Evolutionary conservation across 2,113 vertebrate genomes (phyloP), one percentile per base, ranked within the genome.

Genomic region (Glareola pratincola): DNA sequence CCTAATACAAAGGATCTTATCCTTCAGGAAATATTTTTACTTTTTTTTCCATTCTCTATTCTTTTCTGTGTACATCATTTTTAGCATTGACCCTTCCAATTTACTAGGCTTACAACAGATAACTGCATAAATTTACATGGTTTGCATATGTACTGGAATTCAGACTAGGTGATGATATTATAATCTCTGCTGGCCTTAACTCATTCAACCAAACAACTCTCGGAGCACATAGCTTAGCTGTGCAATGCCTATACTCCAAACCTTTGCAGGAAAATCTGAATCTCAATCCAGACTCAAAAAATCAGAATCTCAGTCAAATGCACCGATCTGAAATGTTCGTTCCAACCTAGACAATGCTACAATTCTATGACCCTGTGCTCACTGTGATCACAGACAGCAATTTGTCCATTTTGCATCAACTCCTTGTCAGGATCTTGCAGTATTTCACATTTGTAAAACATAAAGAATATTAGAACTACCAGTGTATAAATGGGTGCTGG

Each of bases 41-140:
- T 47, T 26, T 2, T 2, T 0, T 17, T 10, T 15, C 18, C 10
- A 39, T 43, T 27, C 32, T 53, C 37, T 62, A 14, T 1, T 8
- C 41, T 23, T 19, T 56, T 19, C 45, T 5, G 3, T 57, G 22
- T 36, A 50, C 30, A 8, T 18, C 36, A 48, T 30, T 89, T 78
- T 63, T 54, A 59, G 37, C 73, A 50, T 15, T 4, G 30, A 29
- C 26, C 37, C 63, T 76, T 72, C 41, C 51, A 30, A 2, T 51
- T 66, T 48, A 26, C 21, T 21, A 36, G 34, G 45, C 14, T 56
- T 26, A 10, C 1, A 4, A 10, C 14, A 26, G 20, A 8, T 8
- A 60, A 8, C 17, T 20, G 50, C 20, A 37, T 2, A 8, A 53
- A 34, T 37, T 6, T 51, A 34, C 0, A 2, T 4, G 37, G 17